These are phyloP conservation scores for Pygmarrhopalites habei DNA, from an alignment of 1,140 invertebrate genomes.

Conservation along the genomic window DNA sequence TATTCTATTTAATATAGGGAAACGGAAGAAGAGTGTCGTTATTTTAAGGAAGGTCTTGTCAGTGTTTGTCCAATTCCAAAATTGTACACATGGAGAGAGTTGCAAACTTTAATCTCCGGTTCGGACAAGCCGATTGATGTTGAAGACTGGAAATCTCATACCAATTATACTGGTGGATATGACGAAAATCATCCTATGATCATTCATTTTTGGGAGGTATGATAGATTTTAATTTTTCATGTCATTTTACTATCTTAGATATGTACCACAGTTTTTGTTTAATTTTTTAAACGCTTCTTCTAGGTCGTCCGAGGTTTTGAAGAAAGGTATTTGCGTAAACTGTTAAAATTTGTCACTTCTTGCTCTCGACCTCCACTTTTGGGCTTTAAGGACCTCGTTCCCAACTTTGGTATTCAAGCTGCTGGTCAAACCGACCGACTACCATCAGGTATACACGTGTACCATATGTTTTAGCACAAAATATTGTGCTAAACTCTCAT, in stretches of 20 bases:
- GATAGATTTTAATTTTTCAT: too few relatives aligned
- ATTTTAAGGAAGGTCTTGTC: conserved; percentile 29
- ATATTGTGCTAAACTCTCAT: neutral
- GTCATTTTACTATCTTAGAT: neutral
- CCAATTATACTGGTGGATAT: conserved; percentile 78
- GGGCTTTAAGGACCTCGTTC: conserved; percentile 71
- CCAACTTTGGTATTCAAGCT: conserved; percentile 40
- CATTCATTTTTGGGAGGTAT: conserved; percentile 53
- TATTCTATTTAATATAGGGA: conserved; percentile 47
- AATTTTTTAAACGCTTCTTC: too few relatives aligned
- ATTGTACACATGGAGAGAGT: conserved; percentile 90
- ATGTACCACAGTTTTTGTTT: neutral
- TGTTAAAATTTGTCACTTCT: conserved; percentile 95
- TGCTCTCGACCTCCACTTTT: conserved; percentile 93
- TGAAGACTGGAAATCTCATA: conserved; percentile 74
- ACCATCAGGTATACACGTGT: conserved; percentile 24
- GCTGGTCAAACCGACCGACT: conserved; percentile 27
- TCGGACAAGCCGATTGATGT: conserved; percentile 87
- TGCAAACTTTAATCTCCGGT: conserved; percentile 90
- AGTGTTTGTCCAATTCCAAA: conserved; percentile 50
- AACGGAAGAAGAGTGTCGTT: conserved; percentile 22
- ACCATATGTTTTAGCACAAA: neutral
- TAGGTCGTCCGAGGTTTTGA: conserved; percentile 71
- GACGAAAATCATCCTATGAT: conserved; percentile 60
- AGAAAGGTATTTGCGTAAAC: conserved; percentile 72